Evolutionary conservation across 1,140 invertebrate species (phyloP), one percentile per base, ranked within the genome.

Genomic region (Marisa cornuarietis): DNA sequence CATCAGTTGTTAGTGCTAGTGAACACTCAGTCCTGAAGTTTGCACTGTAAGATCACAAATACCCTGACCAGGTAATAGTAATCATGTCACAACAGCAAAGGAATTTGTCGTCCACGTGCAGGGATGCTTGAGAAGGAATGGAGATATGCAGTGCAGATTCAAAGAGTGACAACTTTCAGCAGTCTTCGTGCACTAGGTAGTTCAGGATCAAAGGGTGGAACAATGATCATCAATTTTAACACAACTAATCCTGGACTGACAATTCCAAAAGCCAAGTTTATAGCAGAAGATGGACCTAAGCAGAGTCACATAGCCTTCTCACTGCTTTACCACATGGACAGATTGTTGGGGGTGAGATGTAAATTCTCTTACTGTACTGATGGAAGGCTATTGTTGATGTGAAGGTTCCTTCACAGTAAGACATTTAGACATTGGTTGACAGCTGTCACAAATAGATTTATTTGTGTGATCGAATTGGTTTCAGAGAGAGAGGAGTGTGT

Each of bases 301-400:
- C 82, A 83, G 31, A 85, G 82, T 65, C 87, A 89, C 80, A 65
- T 85, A 18, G 84, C 83, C 18, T 81, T 85, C 63, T 73, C 86
- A 20, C 58, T 86, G 4, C 73, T 83, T 2, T 88, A 88, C 75
- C 82, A 87, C 26, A 76, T 88, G 24, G 88, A 89, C 76, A 83
- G 88, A 26, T 66, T 89, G 3, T 79, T 89, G 31, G 88, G 88
- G 82, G 88, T 89, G 84, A 81, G 87, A 49, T 26, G 14, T 42
- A 31, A 1, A n/a, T 69, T 69, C n/a, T 26, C 66, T 69, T 14
- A 69, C 13, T 69, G 66, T 42, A 69, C n/a, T 69, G 66, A 69
- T 69, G 66, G 42, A 42, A 6, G 2, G 31, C 31, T 42, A 6
- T 42, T 2, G 31, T 4, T 42, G 0, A 42, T 42, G 31, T 42